Conservation (phyloP, 1,140 invertebrate species). For the Heliconius congener region DNA sequence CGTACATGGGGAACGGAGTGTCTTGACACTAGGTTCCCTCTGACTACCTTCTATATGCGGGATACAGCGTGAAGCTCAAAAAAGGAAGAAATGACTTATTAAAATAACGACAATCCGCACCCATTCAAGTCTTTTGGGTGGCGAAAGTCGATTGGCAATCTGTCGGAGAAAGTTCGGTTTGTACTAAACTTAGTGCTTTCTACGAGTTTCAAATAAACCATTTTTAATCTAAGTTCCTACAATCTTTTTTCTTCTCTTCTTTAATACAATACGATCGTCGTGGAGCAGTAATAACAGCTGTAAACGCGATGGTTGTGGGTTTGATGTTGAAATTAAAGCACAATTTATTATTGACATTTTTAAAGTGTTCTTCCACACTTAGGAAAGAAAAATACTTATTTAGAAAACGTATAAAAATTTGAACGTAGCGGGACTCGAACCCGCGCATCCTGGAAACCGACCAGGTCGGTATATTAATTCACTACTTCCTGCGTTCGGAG, state of each 20-base stretch:
- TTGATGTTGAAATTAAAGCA: not conserved
- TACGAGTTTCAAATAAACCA: not conserved
- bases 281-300: not conserved
- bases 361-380: too few species aligned
- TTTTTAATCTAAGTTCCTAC: not conserved
- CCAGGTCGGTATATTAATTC: too few species aligned
- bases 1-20: not conserved
- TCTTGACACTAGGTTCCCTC: not conserved
- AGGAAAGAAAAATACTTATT: too few species aligned
- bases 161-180: not conserved
- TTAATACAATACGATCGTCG: not conserved
- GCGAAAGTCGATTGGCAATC: not conserved
- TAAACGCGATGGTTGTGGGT: not conserved
- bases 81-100: not conserved
- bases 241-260: too few species aligned
- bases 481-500: too few species aligned
- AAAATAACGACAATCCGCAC: not conserved
- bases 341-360: too few species aligned
- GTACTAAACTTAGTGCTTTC: constrained; percentile 7
- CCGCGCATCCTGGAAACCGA: too few species aligned
- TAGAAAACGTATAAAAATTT: too few species aligned
- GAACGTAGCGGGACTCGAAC: too few species aligned
- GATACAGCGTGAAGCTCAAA: not conserved
- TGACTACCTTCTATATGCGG: not conserved
- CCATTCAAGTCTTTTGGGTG: constrained; percentile 15